Evolutionary conservation across 1,140 invertebrate genomes (phyloP), one percentile per base, ranked within the genome.

Genomic region (Aphelinus atriplicis): DNA sequence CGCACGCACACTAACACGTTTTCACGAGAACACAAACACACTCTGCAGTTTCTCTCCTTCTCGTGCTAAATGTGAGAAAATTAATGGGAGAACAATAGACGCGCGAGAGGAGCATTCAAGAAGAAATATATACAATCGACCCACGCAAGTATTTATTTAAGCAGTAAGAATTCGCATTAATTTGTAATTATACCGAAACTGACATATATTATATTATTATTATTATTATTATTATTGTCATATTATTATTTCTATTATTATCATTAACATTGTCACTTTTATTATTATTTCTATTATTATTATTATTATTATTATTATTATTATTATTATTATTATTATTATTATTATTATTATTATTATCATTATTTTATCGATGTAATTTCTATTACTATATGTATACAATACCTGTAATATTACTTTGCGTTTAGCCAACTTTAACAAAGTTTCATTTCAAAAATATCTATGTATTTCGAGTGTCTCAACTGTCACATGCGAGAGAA

Each of bases 121-220:
- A 26, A 64, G 55, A 64, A 56, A 10, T 42, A 55, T 51, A 64
- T 57, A 57, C 7, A 26, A 47, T 70, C 60, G 57, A 45, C 46
- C 53, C 61, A 75, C 60, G 73, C 73, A 75, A 70, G 73, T 75
- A 70, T 75, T 75, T 75, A 70, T 75, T 75, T 75, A 75, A 53
- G 53, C 62, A 75, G 55, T 75, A 75, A 66, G 68, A 48, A 60
- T 70, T 75, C 56, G 73, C 67, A 66, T 75, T 64, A 64, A 70
- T 50, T 66, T 75, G 73, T 75, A 75, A 75, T 75, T 75, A 75
- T 66, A 55, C n/a, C 51, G 67, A 74, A 55, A 63, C 48, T 74
- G 60, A 57, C 53, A 48, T 58, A 50, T 50, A 60, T 62, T 62
- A 48, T 57, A 65, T 62, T 55, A 71, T 64, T 55, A 55, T 42